These are phyloP conservation scores for Notothenia coriiceps DNA, from an alignment of 2,113 vertebrate genomes.

Conservation along the genomic window DNA sequence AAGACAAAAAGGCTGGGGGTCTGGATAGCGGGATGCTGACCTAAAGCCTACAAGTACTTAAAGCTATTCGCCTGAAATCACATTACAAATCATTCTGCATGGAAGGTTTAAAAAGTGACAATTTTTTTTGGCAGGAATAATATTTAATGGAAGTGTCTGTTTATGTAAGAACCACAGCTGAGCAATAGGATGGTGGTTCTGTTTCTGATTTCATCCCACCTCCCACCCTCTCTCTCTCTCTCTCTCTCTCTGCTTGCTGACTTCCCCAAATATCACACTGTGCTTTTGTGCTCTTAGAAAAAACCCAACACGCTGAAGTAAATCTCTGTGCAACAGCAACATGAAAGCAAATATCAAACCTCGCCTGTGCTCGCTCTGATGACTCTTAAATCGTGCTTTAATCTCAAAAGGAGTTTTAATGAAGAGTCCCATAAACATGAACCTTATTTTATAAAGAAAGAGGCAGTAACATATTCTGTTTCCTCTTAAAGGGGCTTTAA, in stretches of 20 bases:
- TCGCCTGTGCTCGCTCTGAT: constrained; percentile 19
- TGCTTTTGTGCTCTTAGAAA: constrained; percentile 48
- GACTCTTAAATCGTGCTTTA: constrained; percentile 12
- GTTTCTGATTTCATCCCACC: constrained; percentile 14
- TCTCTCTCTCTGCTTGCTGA: constrained; percentile 30
- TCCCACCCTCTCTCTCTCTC: background rate
- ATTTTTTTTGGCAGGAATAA: constrained; percentile 77
- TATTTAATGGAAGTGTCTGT: constrained; percentile 51
- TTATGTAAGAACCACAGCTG: constrained; percentile 38
- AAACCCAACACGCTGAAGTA: constrained; percentile 29
- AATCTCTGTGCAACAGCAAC: constrained; percentile 70
- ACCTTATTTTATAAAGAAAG: constrained; percentile 3
- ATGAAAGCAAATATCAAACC: constrained; percentile 39
- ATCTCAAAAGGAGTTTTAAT: constrained; percentile 7
- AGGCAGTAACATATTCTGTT: constrained; percentile 16
- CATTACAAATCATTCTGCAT: constrained; percentile 35
- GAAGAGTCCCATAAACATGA: constrained; percentile 7
- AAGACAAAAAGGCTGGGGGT: constrained; percentile 37
- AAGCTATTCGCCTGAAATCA: constrained; percentile 69
- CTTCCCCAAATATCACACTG: constrained; percentile 13
- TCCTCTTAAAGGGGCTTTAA: constrained; percentile 8
- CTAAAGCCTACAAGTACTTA: constrained; percentile 68
- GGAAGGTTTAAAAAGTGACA: constrained; percentile 73
- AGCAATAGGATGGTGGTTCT: background rate
- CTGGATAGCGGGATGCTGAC: constrained; percentile 45